Conservation (phyloP, 2,113 vertebrate species). For the Acrocephalus kingi region DNA sequence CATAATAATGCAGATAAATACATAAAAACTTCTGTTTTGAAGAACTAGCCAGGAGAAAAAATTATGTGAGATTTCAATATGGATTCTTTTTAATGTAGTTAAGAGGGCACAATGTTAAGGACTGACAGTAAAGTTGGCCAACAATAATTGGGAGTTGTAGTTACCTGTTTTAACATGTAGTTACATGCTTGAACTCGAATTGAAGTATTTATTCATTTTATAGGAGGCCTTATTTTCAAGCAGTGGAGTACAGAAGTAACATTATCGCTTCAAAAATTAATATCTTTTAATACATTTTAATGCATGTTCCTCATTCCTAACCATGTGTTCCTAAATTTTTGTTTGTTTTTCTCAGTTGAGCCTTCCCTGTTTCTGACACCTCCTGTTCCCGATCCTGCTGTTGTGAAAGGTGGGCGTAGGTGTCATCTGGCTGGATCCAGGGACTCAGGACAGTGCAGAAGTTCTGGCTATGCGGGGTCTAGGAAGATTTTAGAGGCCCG, state of each 20-base stretch:
- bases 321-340: neutral
- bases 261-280: neutral
- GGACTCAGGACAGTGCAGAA: neutral
- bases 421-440: rapidly evolving
- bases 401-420: neutral
- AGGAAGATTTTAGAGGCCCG: rapidly evolving
- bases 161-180: neutral
- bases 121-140: neutral
- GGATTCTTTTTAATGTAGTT: neutral
- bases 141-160: neutral
- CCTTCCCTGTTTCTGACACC: neutral
- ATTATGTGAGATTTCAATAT: neutral
- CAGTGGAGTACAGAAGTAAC: neutral
- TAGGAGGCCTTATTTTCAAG: neutral
- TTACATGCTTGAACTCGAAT: neutral
- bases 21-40: neutral
- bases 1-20: neutral
- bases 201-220: neutral
- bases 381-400: rapidly evolving
- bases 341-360: neutral
- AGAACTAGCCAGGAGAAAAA: neutral
- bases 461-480: rapidly evolving
- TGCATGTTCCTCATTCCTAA: neutral
- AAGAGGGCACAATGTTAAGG: neutral
- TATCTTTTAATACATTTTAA: neutral